Evolutionary conservation across 2,888 invertebrate genomes (phyloP), one percentile per base, ranked within the genome.

Genomic region (Drosophila crucigera): DNA sequence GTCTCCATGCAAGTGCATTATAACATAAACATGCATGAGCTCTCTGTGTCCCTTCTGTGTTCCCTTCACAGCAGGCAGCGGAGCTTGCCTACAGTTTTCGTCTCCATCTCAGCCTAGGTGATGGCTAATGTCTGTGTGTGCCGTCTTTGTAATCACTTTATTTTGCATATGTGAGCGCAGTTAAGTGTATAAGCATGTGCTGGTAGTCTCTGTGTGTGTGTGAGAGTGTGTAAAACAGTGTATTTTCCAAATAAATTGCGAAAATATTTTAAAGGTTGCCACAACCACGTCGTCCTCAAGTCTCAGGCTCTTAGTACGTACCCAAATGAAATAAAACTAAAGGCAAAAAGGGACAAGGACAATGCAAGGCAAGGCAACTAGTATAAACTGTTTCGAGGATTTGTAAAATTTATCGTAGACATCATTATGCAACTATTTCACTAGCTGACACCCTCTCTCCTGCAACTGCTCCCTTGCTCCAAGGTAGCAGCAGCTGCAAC

Each of bases 201-300:
- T 35, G 25, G 55, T 56, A 16, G 49, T 19, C 35, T 16, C 5
- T 28, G n/a, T 73, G 10, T 33, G 14, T 35, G 35, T 64, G 50
- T 68, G 65, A 37, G 69, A 55, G 74, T 61, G 67, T 56, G 74
- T 80, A 7, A 60, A 58, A 39, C 49, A 74, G 59, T 72, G 60
- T 64, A 41, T 47, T 53, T 65, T 65, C 76, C 37, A 83, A 83
- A 83, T 85, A 90, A 89, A 90, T 86, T 86, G 83, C 81, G 68
- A 88, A 85, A 90, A 88, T 90, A 85, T 86, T 85, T 86, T 88
- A 85, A 90, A 90, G 89, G 88, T 85, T 86, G 84, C 84, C 89
- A 76, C 73, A 76, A 62, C 73, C 68, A 82, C 56, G 84, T 78
- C 69, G 62, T 65, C 71, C 63, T 65, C 30, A 19, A 55, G 56